A percentile compares a stretch with the other conserved stretches of the same genome.
Conservation (phyloP, 1,140 invertebrate genomes). For the Drosophila repleta region DNA sequence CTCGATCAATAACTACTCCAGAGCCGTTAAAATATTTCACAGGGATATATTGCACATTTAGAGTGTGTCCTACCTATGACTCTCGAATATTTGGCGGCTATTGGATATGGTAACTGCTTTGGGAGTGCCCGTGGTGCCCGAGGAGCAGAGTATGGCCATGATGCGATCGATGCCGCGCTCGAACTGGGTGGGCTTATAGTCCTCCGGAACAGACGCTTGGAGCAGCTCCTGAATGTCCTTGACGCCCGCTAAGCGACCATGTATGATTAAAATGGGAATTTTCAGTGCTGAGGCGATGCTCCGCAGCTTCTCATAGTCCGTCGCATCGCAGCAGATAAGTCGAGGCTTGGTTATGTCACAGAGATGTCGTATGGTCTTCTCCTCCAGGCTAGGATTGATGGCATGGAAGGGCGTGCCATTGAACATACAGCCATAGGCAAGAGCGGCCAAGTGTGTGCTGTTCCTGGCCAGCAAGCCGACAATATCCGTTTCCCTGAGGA, state of each 20-base stretch:
- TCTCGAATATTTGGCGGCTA: conserved; percentile 62
- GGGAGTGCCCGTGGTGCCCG: conserved; percentile 91
- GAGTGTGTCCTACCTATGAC: conserved; percentile 39
- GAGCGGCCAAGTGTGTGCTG: conserved; percentile 60
- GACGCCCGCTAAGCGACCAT: conserved; percentile 45
- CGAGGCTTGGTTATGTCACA: conserved; percentile 67
- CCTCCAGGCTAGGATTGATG: conserved; percentile 61
- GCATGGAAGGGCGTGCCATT: conserved; percentile 78
- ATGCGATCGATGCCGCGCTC: conserved; percentile 64
- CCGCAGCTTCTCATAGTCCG: conserved; percentile 54
- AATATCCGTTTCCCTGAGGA: conserved; percentile 56
- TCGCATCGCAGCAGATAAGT: conserved; percentile 74
- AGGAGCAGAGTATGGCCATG: conserved; percentile 85
- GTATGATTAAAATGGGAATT: conserved; percentile 51
- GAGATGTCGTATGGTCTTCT: conserved; percentile 61
- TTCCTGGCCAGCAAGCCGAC: conserved; percentile 70
- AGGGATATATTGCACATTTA: background rate
- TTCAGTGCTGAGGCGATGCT: conserved; percentile 43
- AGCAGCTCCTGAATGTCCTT: conserved; percentile 57
- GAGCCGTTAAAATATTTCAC: background rate
- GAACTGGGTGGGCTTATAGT: conserved; percentile 52
- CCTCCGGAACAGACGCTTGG: conserved; percentile 43
- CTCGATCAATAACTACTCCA: background rate
- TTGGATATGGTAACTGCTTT: conserved; percentile 92
- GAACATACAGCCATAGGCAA: conserved; percentile 72